phyloP scores from a whole-genome alignment of 2,113 vertebrate species.

The Dendrocopos noguchii region DNA sequence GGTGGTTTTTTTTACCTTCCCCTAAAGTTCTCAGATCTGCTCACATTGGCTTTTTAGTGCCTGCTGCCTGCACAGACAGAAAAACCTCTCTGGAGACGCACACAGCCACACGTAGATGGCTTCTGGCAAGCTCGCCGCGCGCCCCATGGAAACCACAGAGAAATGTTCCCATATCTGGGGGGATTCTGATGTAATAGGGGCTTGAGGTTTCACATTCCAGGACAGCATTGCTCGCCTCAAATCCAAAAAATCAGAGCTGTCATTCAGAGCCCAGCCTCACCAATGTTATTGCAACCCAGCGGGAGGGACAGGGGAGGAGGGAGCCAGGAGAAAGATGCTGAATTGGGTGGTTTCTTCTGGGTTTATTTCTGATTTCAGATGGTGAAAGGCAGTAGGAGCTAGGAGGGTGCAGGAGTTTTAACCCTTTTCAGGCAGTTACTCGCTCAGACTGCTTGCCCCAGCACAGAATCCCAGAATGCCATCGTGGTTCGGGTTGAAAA shows the following conservation, averaged over 20 bases:
- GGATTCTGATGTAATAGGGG: constrained; percentile 65
- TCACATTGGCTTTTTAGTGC: background rate
- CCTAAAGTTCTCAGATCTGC: background rate
- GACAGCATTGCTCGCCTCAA: background rate
- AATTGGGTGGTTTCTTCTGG: background rate
- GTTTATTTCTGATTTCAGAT: background rate
- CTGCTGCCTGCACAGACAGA: background rate
- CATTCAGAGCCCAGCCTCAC: constrained; percentile 31
- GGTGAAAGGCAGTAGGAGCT: background rate
- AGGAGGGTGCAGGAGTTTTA: background rate
- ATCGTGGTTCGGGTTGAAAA: no score
- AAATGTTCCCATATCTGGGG: constrained; percentile 45
- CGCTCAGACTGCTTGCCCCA: no score
- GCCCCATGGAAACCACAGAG: constrained; percentile 23
- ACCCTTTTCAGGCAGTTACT: constrained; percentile 3
- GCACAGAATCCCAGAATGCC: no score
- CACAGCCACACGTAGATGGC: background rate
- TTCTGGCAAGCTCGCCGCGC: constrained; percentile 2
- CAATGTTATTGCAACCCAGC: background rate
- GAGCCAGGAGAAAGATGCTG: background rate
- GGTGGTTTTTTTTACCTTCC: background rate
- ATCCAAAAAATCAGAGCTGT: constrained; percentile 52
- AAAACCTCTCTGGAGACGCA: background rate
- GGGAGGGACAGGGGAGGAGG: background rate
- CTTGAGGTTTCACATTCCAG: constrained; percentile 62